These are phyloP conservation scores for Lithobius niger DNA, from an alignment of 1,140 invertebrate genomes.

Conservation along the genomic window DNA sequence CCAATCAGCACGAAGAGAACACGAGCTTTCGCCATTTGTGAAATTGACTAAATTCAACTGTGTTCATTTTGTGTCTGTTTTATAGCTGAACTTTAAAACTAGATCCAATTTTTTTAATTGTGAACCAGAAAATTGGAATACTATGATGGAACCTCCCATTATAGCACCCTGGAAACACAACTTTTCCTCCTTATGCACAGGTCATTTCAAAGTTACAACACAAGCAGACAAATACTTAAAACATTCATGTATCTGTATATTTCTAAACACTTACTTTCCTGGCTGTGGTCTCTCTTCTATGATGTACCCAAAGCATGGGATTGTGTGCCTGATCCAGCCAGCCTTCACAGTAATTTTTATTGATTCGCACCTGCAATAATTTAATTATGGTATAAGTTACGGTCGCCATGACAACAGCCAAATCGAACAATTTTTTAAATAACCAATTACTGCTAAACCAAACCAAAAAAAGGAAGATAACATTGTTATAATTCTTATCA, in stretches of 20 bases:
- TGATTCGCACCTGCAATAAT: conserved; percentile 17
- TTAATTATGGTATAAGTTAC: no score
- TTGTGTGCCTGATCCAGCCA: conserved; percentile 30
- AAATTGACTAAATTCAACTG: no score
- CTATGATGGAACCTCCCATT: no score
- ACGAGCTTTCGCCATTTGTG: no score
- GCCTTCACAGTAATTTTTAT: conserved; percentile 27
- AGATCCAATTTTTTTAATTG: no score
- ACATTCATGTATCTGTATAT: background rate
- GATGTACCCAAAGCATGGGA: conserved; percentile 35
- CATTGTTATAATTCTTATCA: no score
- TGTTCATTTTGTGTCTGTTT: no score
- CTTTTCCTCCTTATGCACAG: no score
- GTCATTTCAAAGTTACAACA: no score
- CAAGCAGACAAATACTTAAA: background rate
- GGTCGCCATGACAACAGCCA: background rate
- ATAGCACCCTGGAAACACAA: no score
- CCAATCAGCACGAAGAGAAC: no score
- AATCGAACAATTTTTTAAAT: background rate
- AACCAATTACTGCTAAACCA: conserved; percentile 17
- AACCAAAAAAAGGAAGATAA: background rate
- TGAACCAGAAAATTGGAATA: background rate
- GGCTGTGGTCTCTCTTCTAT: conserved; percentile 26
- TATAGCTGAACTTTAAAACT: no score
- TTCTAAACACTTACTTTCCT: conserved; percentile 26